Percentiles rank a stretch among this genome's conserved stretches.
Conservation (phyloP, 2,888 invertebrate genomes). For the Euzophera pinguis region DNA sequence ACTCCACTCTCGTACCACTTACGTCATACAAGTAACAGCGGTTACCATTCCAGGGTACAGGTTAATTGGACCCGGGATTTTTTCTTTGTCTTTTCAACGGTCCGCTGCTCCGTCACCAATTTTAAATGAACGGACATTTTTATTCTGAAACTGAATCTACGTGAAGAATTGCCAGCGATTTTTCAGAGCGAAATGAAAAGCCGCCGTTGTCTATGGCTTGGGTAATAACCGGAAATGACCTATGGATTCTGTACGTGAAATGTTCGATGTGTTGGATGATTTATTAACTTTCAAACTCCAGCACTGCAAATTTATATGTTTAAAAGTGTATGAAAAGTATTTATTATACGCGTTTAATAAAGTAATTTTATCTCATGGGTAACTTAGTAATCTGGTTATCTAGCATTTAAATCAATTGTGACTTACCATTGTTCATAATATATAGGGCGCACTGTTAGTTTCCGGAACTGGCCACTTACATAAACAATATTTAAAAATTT, state of each 20-base stretch:
- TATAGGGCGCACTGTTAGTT: no score
- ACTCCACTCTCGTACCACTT: no score
- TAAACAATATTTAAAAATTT: no score
- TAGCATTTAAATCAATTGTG: no score
- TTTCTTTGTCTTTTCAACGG: constrained; percentile 2
- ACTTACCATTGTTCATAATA: no score
- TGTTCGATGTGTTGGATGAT: not conserved
- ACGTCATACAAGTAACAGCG: not conserved
- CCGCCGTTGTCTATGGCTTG: not conserved
- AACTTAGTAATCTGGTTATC: no score
- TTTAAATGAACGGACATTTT: constrained; percentile 9
- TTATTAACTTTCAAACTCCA: no score
- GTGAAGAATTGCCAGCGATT: not conserved
- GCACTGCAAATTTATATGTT: no score
- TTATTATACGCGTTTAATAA: no score
- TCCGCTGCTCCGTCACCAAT: not conserved
- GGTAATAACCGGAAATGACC: not conserved
- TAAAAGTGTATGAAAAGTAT: no score
- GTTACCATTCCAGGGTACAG: not conserved
- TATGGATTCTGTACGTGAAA: not conserved
- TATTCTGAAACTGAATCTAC: not conserved
- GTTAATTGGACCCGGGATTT: constrained; percentile 8
- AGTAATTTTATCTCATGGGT: no score
- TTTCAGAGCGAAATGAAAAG: constrained; percentile 2
- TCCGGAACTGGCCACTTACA: no score